Conservation (phyloP, 1,140 invertebrate species). For the Stegodyphus dumicola region DNA sequence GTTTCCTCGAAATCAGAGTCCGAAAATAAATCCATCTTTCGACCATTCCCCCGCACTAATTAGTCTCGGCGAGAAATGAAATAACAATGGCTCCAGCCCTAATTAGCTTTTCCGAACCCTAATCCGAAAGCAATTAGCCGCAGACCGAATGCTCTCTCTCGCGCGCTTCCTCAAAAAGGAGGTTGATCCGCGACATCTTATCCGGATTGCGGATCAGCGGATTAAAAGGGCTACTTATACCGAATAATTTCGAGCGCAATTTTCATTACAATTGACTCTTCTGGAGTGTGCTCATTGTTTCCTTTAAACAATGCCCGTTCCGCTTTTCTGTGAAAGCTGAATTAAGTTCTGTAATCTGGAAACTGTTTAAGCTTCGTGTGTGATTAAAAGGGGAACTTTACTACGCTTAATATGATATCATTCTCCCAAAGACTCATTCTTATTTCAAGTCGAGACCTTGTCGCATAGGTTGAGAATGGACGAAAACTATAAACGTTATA, state of each 20-base stretch:
- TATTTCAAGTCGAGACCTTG: too few relatives aligned
- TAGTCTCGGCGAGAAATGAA: slow-evolving; percentile 45
- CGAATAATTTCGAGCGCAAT: slow-evolving; percentile 19
- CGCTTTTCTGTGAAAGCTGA: too few relatives aligned
- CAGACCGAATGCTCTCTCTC: slow-evolving; percentile 19
- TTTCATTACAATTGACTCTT: slow-evolving; percentile 14
- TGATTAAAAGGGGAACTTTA: too few relatives aligned
- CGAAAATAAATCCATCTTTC: slow-evolving; percentile 54
- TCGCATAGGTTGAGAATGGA: too few relatives aligned
- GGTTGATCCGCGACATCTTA: background rate
- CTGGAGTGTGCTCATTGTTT: slow-evolving; percentile 17
- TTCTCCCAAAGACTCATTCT: too few relatives aligned
- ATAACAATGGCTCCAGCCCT: slow-evolving; percentile 36
- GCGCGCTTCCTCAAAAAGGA: slow-evolving; percentile 14
- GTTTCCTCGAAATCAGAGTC: slow-evolving; percentile 42
- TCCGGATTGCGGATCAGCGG: background rate
- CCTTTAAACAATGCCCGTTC: too few relatives aligned
- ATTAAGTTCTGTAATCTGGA: too few relatives aligned
- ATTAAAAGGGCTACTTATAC: slow-evolving; percentile 3
- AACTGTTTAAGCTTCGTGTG: too few relatives aligned
- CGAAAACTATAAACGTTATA: too few relatives aligned
- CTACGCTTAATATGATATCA: too few relatives aligned
- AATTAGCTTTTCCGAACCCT: slow-evolving; percentile 45
- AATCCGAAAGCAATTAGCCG: slow-evolving; percentile 52
- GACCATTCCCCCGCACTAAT: slow-evolving; percentile 22